Conservation (phyloP, 2,888 invertebrate genomes). For the Strigamia transsilvanica region DNA sequence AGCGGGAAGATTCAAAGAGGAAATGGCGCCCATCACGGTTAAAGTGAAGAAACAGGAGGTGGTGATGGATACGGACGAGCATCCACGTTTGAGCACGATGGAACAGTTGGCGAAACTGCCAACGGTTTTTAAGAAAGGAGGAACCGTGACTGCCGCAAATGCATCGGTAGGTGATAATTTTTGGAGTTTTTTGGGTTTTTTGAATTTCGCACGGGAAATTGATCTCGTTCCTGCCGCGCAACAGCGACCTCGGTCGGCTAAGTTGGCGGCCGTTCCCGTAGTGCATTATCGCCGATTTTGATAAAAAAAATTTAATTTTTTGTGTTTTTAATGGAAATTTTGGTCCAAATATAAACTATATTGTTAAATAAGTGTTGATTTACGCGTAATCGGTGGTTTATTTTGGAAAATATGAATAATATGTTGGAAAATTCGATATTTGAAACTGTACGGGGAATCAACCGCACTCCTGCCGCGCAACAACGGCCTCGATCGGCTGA, state of each 20-base stretch:
- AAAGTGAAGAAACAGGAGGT: constrained; percentile 81
- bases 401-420: no score
- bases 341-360: no score
- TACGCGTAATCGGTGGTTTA: no score
- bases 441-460: neutral
- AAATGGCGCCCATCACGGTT: constrained; percentile 84
- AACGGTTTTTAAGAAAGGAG: constrained; percentile 92
- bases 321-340: no score
- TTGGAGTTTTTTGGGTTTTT: no score
- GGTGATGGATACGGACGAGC: constrained; percentile 87
- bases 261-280: no score
- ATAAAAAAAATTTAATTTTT: no score
- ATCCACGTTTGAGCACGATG: constrained; percentile 78
- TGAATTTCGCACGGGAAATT: neutral
- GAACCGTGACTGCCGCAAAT: constrained; percentile 91
- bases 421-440: no score
- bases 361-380: no score
- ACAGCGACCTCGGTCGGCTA: no score
- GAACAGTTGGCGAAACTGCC: constrained; percentile 86
- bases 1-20: constrained; percentile 86
- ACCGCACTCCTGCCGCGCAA: neutral
- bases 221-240: neutral
- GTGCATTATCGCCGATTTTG: no score
- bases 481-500: no score
- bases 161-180: constrained; percentile 77